Percentiles rank a stretch among this genome's conserved stretches.
phyloP scores from a whole-genome alignment of 1,140 invertebrate species.

The Samia ricini region DNA sequence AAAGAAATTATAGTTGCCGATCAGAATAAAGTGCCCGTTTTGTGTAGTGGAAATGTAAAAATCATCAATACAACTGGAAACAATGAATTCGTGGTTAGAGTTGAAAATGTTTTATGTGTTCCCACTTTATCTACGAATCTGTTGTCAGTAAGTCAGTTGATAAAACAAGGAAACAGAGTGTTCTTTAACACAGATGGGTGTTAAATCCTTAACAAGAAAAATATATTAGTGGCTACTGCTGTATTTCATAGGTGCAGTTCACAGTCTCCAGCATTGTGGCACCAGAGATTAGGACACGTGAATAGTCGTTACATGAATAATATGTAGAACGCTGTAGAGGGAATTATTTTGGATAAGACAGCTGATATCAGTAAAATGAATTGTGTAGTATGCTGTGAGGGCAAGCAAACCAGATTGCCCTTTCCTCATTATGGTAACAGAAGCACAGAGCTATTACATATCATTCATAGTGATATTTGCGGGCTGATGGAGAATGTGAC shows the following conservation, averaged over 20 bases:
- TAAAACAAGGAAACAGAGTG: not conserved
- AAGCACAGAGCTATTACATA: conserved; percentile 8
- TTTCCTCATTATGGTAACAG: conserved; percentile 6
- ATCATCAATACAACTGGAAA: not conserved
- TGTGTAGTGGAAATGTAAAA: not conserved
- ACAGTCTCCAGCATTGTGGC: no score
- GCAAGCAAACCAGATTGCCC: conserved; percentile 10
- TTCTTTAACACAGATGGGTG: not conserved
- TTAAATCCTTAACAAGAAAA: not conserved
- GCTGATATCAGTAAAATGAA: conserved; percentile 7
- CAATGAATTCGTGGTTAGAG: not conserved
- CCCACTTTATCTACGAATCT: not conserved
- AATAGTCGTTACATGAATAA: conserved; percentile 11
- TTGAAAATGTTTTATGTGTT: not conserved
- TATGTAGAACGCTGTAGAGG: conserved; percentile 11
- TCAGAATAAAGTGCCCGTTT: not conserved
- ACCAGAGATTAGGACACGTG: conserved; percentile 17
- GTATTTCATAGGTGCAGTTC: not conserved
- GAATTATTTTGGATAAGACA: conserved; percentile 7
- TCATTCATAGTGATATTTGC: conserved; percentile 15
- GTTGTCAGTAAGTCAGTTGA: conserved; percentile 1
- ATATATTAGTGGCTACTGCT: not conserved
- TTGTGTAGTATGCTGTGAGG: conserved; percentile 12
- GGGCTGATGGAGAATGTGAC: conserved; percentile 11
- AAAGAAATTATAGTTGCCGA: not conserved